These are phyloP conservation scores for Cosmia trapezina DNA, from an alignment of 2,888 invertebrate genomes.

Conservation along the genomic window DNA sequence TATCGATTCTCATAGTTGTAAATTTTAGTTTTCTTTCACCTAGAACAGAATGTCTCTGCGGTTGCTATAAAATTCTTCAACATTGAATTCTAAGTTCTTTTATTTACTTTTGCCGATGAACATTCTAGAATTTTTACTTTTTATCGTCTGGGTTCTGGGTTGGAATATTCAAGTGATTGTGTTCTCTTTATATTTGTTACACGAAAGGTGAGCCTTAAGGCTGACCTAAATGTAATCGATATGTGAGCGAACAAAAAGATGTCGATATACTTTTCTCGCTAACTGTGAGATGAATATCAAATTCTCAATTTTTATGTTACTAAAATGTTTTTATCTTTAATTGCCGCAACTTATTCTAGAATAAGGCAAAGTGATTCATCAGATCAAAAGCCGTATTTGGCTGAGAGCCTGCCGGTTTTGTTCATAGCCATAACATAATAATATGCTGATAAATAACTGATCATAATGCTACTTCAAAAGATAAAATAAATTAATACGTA, in stretches of 20 bases:
- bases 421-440: background rate
- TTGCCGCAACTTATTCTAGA: background rate
- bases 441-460: too few species aligned
- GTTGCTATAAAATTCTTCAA: slow-evolving; percentile 53
- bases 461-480: background rate
- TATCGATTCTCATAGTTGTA: slow-evolving; percentile 74
- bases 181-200: slow-evolving; percentile 21
- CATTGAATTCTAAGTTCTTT: slow-evolving; percentile 51
- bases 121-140: slow-evolving; percentile 13
- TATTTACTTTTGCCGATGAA: slow-evolving; percentile 40
- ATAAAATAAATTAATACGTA: background rate
- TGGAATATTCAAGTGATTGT: background rate
- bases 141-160: slow-evolving; percentile 23
- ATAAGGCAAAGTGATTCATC: background rate
- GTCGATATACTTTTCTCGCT: background rate
- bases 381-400: background rate
- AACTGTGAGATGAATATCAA: slow-evolving; percentile 8
- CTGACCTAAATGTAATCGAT: slow-evolving; percentile 4
- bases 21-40: slow-evolving; percentile 72
- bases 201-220: background rate
- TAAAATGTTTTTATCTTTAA: background rate
- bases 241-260: background rate
- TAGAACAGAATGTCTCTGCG: slow-evolving; percentile 55
- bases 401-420: background rate
- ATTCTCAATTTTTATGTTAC: background rate